A percentile compares a stretch with the other conserved stretches of the same genome.
Conservation (phyloP, 2,113 vertebrate genomes). For the Thunnus maccoyii region DNA sequence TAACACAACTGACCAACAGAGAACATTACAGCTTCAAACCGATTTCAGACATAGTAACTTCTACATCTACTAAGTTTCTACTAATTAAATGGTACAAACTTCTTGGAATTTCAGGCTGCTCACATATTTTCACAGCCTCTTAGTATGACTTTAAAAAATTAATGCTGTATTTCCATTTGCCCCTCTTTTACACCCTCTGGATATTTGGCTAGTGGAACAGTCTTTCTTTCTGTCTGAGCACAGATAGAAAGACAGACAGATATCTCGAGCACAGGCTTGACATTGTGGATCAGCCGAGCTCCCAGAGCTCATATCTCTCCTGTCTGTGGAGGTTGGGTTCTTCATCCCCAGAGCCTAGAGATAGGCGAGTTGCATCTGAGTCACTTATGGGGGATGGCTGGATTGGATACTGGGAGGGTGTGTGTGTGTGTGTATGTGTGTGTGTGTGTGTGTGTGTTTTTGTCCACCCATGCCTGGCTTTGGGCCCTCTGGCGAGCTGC, state of each 20-base stretch:
- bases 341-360: constrained; percentile 42
- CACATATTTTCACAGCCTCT: constrained; percentile 2
- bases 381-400: constrained; percentile 38
- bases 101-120: not conserved
- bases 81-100: not conserved
- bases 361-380: constrained; percentile 54
- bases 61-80: not conserved
- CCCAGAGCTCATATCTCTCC: constrained; percentile 44
- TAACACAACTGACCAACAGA: no score
- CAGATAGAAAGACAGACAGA: constrained; percentile 31
- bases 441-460: constrained; percentile 3
- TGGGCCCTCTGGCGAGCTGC: constrained; percentile 57
- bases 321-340: constrained; percentile 46
- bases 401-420: constrained; percentile 16
- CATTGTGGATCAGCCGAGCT: constrained; percentile 44
- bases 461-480: constrained; percentile 45
- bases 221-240: constrained; percentile 37
- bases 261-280: constrained; percentile 37
- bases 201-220: constrained; percentile 26
- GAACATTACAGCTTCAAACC: not conserved
- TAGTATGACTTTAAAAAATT: constrained; percentile 13
- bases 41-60: not conserved
- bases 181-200: constrained; percentile 15
- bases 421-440: constrained; percentile 12
- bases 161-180: not conserved